Percentiles rank a stretch among this genome's conserved stretches.
phyloP scores from a whole-genome alignment of 2,888 invertebrate species.

The Idaea aversata region DNA sequence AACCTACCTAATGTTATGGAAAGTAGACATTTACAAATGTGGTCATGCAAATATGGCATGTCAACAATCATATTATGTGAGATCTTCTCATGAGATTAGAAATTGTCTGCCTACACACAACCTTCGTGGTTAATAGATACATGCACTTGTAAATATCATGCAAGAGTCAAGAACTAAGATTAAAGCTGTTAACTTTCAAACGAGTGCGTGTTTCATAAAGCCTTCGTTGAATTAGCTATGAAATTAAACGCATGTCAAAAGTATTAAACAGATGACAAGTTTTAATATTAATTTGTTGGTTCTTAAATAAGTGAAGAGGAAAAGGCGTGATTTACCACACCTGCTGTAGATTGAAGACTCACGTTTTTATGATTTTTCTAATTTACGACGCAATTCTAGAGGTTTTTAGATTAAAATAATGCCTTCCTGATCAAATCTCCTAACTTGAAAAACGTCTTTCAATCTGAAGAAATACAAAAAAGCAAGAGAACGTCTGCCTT shows the following conservation, averaged over 20 bases:
- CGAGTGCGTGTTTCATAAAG: conserved; percentile 41
- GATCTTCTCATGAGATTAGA: conserved; percentile 24
- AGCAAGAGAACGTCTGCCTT: no score
- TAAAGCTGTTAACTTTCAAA: conserved; percentile 33
- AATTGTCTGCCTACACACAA: conserved; percentile 37
- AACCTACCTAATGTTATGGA: background rate
- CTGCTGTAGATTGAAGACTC: conserved; percentile 45
- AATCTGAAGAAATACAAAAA: no score
- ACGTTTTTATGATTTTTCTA: conserved; percentile 41
- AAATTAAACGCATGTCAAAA: conserved; percentile 48
- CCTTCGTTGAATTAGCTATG: conserved; percentile 47
- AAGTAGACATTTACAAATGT: conserved; percentile 8
- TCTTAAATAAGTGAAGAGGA: conserved; percentile 22
- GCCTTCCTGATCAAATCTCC: no score
- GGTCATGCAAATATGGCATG: conserved; percentile 7
- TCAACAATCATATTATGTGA: conserved; percentile 11
- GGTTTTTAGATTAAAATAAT: background rate
- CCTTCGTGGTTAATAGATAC: conserved; percentile 31
- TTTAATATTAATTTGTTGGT: conserved; percentile 26
- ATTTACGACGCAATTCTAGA: conserved; percentile 31
- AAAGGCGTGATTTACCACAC: conserved; percentile 49
- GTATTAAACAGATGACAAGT: conserved; percentile 40
- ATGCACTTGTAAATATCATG: conserved; percentile 10
- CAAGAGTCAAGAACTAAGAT: conserved; percentile 12
- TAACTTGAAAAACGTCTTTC: no score